Evolutionary conservation across 2,113 vertebrate genomes (phyloP).

Genomic region (Crotalus tigris): DNA sequence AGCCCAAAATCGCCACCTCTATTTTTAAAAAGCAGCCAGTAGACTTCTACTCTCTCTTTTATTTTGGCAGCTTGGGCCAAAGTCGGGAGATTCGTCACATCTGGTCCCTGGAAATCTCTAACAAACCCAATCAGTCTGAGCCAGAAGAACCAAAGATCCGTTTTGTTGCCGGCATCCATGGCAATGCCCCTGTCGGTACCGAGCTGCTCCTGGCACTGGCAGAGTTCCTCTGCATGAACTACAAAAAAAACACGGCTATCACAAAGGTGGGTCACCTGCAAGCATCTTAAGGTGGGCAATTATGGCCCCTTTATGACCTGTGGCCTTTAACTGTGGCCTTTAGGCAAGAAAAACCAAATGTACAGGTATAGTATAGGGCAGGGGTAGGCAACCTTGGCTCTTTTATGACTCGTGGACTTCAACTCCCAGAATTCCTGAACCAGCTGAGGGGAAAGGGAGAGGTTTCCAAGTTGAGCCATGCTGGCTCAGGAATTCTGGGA

Average conservation of each 20-base stretch:
- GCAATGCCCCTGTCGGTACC: slow-evolving; percentile 91
- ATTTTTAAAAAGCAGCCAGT: neutral
- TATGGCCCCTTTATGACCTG: no score
- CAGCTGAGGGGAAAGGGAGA: no score
- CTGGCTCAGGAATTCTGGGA: no score
- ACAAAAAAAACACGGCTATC: slow-evolving; percentile 87
- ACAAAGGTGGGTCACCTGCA: slow-evolving; percentile 77
- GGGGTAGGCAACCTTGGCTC: no score
- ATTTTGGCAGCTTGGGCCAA: slow-evolving; percentile 82
- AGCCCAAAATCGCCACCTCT: rapidly evolving
- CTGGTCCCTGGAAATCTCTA: slow-evolving; percentile 94
- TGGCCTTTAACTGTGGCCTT: no score
- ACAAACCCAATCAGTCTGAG: slow-evolving; percentile 83
- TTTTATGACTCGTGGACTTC: no score
- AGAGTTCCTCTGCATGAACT: slow-evolving; percentile 89
- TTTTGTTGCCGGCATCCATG: slow-evolving; percentile 91
- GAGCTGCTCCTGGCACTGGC: slow-evolving; percentile 93
- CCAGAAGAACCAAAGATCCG: slow-evolving; percentile 91
- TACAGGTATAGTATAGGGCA: no score
- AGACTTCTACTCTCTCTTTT: neutral
- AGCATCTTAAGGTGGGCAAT: neutral
- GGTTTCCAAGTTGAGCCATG: no score
- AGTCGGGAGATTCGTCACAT: slow-evolving; percentile 88
- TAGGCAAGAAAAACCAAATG: no score
- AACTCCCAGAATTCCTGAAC: no score